A percentile compares a stretch with the other conserved stretches of the same genome.
phyloP scores from a whole-genome alignment of 1,140 invertebrate species.

The Eriocheir sinensis region DNA sequence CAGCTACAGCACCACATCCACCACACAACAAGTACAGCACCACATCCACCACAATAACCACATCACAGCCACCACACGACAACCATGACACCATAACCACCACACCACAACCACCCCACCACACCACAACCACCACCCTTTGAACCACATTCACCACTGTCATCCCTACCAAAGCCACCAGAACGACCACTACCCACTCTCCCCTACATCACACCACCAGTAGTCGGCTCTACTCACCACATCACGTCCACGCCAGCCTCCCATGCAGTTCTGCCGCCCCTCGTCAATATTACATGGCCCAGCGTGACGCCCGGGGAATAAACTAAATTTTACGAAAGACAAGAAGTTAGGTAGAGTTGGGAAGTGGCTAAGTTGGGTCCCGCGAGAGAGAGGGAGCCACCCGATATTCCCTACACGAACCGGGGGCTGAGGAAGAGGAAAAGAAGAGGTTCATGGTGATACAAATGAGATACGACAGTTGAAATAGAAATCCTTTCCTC shows the following conservation, averaged over 20 bases:
- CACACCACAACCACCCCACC: neutral
- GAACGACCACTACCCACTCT: neutral
- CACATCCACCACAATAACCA: too few relatives aligned
- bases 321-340: neutral
- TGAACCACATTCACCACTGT: too few relatives aligned
- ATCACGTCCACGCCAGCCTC: neutral
- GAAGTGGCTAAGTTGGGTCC: neutral
- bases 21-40: too few relatives aligned
- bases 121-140: neutral
- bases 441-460: neutral
- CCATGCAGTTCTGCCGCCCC: too few relatives aligned
- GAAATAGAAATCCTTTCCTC: neutral
- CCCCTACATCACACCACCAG: neutral
- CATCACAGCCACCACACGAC: too few relatives aligned
- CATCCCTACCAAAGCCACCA: too few relatives aligned
- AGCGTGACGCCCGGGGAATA: neutral
- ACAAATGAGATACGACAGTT: constrained; percentile 15
- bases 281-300: neutral
- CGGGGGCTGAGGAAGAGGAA: neutral
- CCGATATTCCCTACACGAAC: neutral
- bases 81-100: neutral
- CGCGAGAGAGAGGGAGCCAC: neutral
- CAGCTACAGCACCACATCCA: too few relatives aligned
- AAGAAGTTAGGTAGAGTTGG: constrained; percentile 3
- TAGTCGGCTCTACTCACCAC: neutral